These are phyloP conservation scores for Erebia ligea DNA, from an alignment of 2,888 invertebrate genomes.

Conservation along the genomic window DNA sequence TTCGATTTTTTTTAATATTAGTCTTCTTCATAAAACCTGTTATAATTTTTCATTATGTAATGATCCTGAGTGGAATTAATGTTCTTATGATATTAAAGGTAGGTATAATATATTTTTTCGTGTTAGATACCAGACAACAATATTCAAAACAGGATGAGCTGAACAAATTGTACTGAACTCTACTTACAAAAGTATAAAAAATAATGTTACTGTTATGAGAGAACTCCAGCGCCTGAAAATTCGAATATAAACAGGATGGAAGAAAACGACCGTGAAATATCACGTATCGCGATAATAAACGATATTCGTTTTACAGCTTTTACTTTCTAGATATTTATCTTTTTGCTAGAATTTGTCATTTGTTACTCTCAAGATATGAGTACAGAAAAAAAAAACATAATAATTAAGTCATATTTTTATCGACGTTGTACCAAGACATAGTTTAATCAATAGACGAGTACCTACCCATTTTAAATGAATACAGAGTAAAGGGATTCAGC, in stretches of 20 bases:
- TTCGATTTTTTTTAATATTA: no score
- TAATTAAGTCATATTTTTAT: no score
- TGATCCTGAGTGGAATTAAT: neutral
- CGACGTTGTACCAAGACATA: no score
- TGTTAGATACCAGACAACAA: slow-evolving; percentile 24
- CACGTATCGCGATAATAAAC: slow-evolving; percentile 28
- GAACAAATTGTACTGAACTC: slow-evolving; percentile 44
- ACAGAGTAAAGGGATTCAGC: no score
- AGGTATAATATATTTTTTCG: neutral
- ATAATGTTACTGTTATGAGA: slow-evolving; percentile 43
- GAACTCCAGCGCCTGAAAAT: slow-evolving; percentile 40
- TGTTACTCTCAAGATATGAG: neutral
- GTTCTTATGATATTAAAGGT: neutral
- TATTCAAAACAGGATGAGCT: slow-evolving; percentile 35
- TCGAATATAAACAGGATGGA: slow-evolving; percentile 38
- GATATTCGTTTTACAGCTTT: slow-evolving; percentile 23
- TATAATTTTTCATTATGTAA: no score
- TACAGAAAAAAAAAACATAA: no score
- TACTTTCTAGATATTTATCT: slow-evolving; percentile 17
- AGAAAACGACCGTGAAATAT: slow-evolving; percentile 35
- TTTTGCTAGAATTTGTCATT: slow-evolving; percentile 3
- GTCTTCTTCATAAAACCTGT: no score
- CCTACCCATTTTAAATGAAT: no score
- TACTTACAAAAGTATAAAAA: slow-evolving; percentile 45
- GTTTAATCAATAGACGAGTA: no score